Evolutionary conservation across 1,140 invertebrate genomes (phyloP), one percentile per base, ranked within the genome.

Genomic region (Drosophila oshimai): DNA sequence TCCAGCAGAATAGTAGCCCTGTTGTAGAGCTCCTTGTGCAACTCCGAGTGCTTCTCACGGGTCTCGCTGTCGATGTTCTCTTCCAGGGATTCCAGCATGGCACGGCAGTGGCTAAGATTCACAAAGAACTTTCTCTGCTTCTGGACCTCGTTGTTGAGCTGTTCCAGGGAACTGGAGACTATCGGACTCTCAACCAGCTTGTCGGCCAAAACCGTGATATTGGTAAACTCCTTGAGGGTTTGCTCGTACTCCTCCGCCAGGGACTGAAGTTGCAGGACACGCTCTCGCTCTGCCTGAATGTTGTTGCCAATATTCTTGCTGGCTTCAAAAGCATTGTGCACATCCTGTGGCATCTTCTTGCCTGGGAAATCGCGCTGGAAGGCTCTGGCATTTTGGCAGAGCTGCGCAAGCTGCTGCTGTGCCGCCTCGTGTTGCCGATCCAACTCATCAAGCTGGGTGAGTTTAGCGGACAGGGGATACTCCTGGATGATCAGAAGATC

Each of bases 81-180:
- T 91, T 97, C 96, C 10, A 97, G 88, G 0, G 96, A 96, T 90
- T 97, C 96, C 13, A 98, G 91, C 65, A 97, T 96, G 17, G 94
- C 94, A 74, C 95, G 93, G 74, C 96, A 97, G 58, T 97, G 96
- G 76, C 96, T 97, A 6, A 98, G 90, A 75, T 96, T 97, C 0
- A 96, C 95, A 81, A 97, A 97, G 91, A 97, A 97, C 80, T 96
- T 96, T 34, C 96, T 93, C 83, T 97, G 96, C 80, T 96, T 97
- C 71, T 97, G 95, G 91, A 97, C 96, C 92, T 97, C 96, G 77
- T 97, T 95, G 75, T 96, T 95, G 6, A 97, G 91, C 75, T 96
- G 95, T 73, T 95, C 94, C 49, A 96, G 91, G 70, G 94, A 94
- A 31, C 92, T 93, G 1, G 96, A 95, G 1, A 94, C 93, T 22